These are phyloP conservation scores for Tholera decimalis DNA, from an alignment of 2,888 invertebrate species.

Conservation along the genomic window DNA sequence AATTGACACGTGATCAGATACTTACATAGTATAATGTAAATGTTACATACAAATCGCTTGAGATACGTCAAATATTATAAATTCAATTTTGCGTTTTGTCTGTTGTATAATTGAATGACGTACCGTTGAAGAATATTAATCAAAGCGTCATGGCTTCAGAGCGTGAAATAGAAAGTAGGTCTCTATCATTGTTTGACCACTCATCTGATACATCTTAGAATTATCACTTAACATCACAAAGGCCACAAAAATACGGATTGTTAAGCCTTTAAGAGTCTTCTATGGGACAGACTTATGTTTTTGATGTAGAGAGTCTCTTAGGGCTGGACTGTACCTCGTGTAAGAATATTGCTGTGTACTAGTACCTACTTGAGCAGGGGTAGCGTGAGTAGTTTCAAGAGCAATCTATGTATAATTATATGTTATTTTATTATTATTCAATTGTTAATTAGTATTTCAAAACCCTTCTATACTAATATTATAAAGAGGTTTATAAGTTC, in stretches of 20 bases:
- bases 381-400: background rate
- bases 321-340: slow-evolving; percentile 2
- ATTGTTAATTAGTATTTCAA: too few relatives aligned
- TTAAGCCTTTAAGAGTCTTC: slow-evolving; percentile 52
- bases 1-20: slow-evolving; percentile 8
- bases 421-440: too few relatives aligned
- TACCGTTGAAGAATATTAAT: slow-evolving; percentile 53
- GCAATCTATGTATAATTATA: background rate
- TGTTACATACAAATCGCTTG: slow-evolving; percentile 31
- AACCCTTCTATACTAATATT: too few relatives aligned
- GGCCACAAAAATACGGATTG: slow-evolving; percentile 26
- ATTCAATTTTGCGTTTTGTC: slow-evolving; percentile 43
- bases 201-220: slow-evolving; percentile 68
- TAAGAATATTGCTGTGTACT: background rate
- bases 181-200: slow-evolving; percentile 71
- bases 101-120: slow-evolving; percentile 40
- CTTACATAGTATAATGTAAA: slow-evolving; percentile 6
- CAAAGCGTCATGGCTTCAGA: slow-evolving; percentile 73
- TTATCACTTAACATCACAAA: slow-evolving; percentile 59
- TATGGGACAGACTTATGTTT: slow-evolving; percentile 12
- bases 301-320: slow-evolving; percentile 15
- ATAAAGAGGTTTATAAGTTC: too few relatives aligned
- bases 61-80: slow-evolving; percentile 22
- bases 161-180: slow-evolving; percentile 84
- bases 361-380: background rate